Base-by-base conservation (phyloP, 2,113 vertebrate genomes). In the Neotoma lepida region DNA sequence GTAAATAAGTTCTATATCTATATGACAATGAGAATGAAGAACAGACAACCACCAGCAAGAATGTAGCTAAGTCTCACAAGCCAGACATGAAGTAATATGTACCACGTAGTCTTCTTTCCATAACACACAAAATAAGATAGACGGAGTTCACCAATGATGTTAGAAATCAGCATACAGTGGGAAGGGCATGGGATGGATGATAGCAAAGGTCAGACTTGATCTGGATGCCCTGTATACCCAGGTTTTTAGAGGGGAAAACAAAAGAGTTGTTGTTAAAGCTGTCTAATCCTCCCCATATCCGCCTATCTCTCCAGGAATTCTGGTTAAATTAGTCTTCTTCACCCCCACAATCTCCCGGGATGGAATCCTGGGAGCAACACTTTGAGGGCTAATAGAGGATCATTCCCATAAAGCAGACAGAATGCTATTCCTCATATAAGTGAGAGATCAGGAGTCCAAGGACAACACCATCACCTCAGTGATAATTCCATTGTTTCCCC, bases 371-470 rank as follows among this genome's bases (percentile, higher is more conserved):
- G 64, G 58, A 92, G 76, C 30, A 88, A 26, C 81, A 87, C 63
- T 74, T 94, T 92, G 80, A 87, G 39, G 93, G 35, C 51, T 81
- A 93, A 26, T 28, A 64, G n/a, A 91, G 58, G 73, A 96, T 88
- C 17, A 44, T 63, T 56, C 17, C 46, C 61, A 35, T 68, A 88
- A 89, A 86, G 63, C 90, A 90, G 76, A 86, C 74, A 90, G 63
- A 88, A 58, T 61, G 2, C 18, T 66, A 77, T 63, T 96, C 93
- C 56, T 94, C 28, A 94, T 63, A 49, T 30, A 76, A 33, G 1
- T 73, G 30, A 46, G 82, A 85, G 12, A 66, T 41, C 35, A 63
- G 41, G 63, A 41, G 22, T 56, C 44, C 56, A 84, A 84, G 56
- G 68, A 63, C 24, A 91, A 94, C 92, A 81, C 17, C 30, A 14